Evolutionary conservation across 2,797 vertebrate species (phyloP).

Genomic region (Danionella dracula): DNA sequence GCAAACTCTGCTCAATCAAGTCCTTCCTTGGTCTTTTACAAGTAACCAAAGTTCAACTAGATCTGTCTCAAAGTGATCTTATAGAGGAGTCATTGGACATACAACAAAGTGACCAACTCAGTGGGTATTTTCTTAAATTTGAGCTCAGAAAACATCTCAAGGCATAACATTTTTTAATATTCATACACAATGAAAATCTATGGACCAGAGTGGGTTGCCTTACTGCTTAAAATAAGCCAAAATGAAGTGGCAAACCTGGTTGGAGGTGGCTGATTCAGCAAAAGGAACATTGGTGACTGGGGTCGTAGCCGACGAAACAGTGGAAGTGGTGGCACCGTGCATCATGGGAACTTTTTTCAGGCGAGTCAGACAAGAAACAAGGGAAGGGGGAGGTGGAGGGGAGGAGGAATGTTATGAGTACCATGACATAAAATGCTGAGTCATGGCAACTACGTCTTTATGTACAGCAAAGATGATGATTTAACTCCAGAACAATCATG

Average conservation of each 20-base stretch:
- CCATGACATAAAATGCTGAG: constrained; percentile 85
- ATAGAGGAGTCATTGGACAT: too few species aligned
- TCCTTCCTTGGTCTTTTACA: too few species aligned
- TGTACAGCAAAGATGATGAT: constrained; percentile 80
- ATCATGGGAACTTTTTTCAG: constrained; percentile 99
- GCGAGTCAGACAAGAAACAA: constrained; percentile 90
- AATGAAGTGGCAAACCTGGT: constrained; percentile 97
- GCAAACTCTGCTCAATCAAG: too few species aligned
- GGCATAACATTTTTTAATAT: not conserved
- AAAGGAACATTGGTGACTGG: constrained; percentile 95
- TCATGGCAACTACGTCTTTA: constrained; percentile 85
- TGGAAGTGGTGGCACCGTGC: constrained; percentile 96
- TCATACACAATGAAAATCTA: constrained; percentile 35
- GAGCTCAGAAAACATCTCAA: not conserved
- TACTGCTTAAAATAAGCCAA: constrained; percentile 79
- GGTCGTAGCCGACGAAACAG: constrained; percentile 95
- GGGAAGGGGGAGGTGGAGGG: constrained; percentile 79
- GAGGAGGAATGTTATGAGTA: constrained; percentile 83
- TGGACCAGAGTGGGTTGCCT: constrained; percentile 49
- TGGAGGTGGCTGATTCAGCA: constrained; percentile 90
- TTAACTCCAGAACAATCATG: constrained; percentile 79
- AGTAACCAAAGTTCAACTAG: too few species aligned
- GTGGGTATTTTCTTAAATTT: not conserved
- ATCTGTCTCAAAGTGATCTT: too few species aligned
- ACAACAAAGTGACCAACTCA: too few species aligned